Conservation (phyloP, 2,113 vertebrate genomes). For the Rhagologus leucostigma region DNA sequence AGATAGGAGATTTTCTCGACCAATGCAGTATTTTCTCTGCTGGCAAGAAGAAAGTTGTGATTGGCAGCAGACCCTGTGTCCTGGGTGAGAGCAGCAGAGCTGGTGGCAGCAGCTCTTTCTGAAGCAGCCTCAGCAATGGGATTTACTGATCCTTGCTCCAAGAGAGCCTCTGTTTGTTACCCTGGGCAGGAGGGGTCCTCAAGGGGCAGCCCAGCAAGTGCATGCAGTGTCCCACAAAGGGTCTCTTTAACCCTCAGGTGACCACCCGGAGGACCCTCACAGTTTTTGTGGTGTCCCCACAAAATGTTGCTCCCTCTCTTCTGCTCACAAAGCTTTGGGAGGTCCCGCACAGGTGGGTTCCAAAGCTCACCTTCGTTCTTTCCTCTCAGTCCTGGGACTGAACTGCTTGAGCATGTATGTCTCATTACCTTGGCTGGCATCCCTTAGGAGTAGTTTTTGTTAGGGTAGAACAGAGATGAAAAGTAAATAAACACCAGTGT, state of each 20-base stretch:
- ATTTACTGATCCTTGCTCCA: neutral
- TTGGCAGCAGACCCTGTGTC: neutral
- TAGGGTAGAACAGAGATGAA: neutral
- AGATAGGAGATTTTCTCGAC: neutral
- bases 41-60: neutral
- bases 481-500: neutral
- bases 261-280: neutral
- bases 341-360: neutral
- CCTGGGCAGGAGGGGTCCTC: neutral
- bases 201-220: neutral
- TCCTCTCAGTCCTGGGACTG: neutral
- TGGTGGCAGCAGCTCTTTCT: neutral
- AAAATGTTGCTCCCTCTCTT: accelerated
- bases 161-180: neutral
- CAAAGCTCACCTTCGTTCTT: neutral
- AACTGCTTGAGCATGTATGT: accelerated
- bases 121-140: neutral
- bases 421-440: neutral
- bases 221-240: neutral
- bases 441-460: neutral
- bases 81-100: neutral
- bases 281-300: neutral
- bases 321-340: neutral
- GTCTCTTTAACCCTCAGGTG: neutral
- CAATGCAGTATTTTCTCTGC: neutral